These are phyloP conservation scores for Anadara kagoshimensis DNA, from an alignment of 1,140 invertebrate genomes.

Conservation along the genomic window DNA sequence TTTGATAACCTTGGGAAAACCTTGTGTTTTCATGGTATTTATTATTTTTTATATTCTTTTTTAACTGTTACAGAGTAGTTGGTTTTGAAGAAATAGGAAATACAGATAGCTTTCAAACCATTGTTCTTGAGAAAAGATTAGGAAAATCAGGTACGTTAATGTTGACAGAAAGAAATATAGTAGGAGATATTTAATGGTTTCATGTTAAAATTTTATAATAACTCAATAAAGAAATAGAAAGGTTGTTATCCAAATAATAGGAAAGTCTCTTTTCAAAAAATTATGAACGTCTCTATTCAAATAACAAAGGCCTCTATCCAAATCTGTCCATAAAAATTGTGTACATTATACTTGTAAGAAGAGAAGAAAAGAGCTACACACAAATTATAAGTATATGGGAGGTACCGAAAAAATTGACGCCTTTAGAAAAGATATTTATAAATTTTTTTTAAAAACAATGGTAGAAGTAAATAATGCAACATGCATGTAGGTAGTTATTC, in stretches of 20 bases:
- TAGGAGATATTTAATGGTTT: neutral
- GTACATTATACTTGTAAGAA: no score
- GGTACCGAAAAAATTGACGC: no score
- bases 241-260: neutral
- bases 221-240: neutral
- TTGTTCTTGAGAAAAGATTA: conserved; percentile 62
- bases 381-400: no score
- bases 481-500: no score
- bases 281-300: neutral
- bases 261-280: neutral
- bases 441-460: no score
- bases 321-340: neutral
- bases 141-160: conserved; percentile 59
- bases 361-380: no score
- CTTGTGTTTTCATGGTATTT: neutral
- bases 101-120: conserved; percentile 64
- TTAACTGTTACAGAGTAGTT: conserved; percentile 59
- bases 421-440: no score
- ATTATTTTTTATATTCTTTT: no score
- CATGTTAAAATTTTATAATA: neutral
- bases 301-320: neutral
- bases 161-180: neutral
- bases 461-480: no score
- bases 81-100: conserved; percentile 71
- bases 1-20: neutral